phyloP scores from a whole-genome alignment of 2,888 invertebrate species.

The Archips xylosteana region DNA sequence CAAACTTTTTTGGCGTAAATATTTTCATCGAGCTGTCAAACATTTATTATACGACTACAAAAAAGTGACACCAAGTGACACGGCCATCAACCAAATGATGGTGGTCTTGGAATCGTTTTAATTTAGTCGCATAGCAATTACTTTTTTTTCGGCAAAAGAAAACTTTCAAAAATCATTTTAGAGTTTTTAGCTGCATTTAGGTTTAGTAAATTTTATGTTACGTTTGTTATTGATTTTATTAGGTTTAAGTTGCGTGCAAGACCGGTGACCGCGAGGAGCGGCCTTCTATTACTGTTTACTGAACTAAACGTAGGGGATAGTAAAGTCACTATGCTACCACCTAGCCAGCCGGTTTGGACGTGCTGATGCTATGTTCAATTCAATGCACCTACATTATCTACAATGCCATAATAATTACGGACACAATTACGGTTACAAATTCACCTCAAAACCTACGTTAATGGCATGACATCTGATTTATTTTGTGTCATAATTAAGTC shows the following conservation, averaged over 20 bases:
- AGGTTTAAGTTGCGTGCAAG: constrained; percentile 52
- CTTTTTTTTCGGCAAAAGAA: constrained; percentile 43
- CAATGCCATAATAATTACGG: constrained; percentile 80
- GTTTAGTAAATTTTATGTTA: neutral
- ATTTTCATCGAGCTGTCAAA: constrained; percentile 72
- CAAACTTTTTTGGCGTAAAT: constrained; percentile 47
- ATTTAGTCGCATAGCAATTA: constrained; percentile 51
- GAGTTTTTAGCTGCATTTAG: neutral
- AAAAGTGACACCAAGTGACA: constrained; percentile 8
- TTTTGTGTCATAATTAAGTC: constrained; percentile 18
- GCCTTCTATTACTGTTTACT: constrained; percentile 74
- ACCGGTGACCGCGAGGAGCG: constrained; percentile 72
- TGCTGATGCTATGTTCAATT: constrained; percentile 58
- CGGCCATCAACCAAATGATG: neutral
- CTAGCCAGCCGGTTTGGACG: constrained; percentile 66
- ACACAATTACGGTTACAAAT: constrained; percentile 74
- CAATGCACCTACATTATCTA: constrained; percentile 72
- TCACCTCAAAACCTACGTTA: constrained; percentile 51
- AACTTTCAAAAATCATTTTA: constrained; percentile 23
- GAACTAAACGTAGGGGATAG: constrained; percentile 64
- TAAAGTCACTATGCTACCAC: constrained; percentile 62
- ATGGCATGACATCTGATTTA: constrained; percentile 18
- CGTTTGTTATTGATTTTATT: constrained; percentile 30
- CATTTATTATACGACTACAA: constrained; percentile 57
- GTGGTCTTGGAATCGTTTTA: constrained; percentile 45